Base-by-base conservation (phyloP, 2,113 vertebrate genomes). In the Empidonax traillii region DNA sequence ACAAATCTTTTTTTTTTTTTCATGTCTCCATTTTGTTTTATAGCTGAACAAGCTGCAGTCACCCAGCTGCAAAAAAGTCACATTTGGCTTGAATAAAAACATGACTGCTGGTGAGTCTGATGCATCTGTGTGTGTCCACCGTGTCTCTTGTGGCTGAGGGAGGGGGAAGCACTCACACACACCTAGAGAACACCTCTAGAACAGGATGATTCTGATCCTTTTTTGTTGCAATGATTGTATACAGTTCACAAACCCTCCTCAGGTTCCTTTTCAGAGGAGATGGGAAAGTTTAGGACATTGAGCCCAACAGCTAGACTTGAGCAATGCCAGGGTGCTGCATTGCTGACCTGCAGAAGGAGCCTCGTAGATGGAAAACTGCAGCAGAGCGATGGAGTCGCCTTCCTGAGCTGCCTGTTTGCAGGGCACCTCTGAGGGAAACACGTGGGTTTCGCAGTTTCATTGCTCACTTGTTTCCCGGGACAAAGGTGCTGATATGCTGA, bases 71-170 rank as follows among this genome's bases (percentile, higher is more conserved):
- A 99, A 99, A 97, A 99, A 98, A 88, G 98, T 99, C 76, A 98
- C 98, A 0, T 99, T 99, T 79, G 98, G 98, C 25, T 93, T 99
- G 89, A 99, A 97, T 96, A 98, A 98, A 90, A 99, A 99, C 94
- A 98, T 91, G 97, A 99, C 98, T 6, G 87, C 98, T 49, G 98
- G 98, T 99, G 89, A 97, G 98, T 87, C 28, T 85, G 30, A n/a
- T 63, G 1, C 1, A 5, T 68, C n/a, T 49, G 17, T 56, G 23
- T 49, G 16, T 84, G 37, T 55, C 65, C 65, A 46, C 47, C 17
- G 13, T 33, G 16, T 14, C 15, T 69, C 39, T 46, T 61, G 33
- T 46, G 77, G 47, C 53, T 3, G 2, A 43, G 41, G 51, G 65
- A 61, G 10, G 23, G 56, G 27, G 25, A 65, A 73, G 47, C 55